Conservation (phyloP, 2,113 vertebrate genomes). For the Halichoerus grypus region DNA sequence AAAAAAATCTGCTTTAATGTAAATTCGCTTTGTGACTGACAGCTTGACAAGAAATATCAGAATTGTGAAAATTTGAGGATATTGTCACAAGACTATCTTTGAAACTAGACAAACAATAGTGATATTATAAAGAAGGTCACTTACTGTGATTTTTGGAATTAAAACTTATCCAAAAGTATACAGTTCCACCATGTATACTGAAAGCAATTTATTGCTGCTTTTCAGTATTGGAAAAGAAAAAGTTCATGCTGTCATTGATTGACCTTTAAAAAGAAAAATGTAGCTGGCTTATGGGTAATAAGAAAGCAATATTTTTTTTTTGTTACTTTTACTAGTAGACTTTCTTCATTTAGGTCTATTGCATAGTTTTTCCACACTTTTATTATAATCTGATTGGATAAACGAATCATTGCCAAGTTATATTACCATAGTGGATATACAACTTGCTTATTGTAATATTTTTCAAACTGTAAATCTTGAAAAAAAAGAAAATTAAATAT, state of each 20-base stretch:
- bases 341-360: constrained; percentile 70
- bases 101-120: constrained; percentile 82
- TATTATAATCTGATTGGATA: constrained; percentile 53
- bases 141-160: constrained; percentile 85
- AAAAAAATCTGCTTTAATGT: constrained; percentile 79
- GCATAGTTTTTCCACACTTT: constrained; percentile 65
- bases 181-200: constrained; percentile 73
- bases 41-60: constrained; percentile 79
- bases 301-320: constrained; percentile 75
- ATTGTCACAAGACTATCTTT: constrained; percentile 76
- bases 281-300: constrained; percentile 82
- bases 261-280: constrained; percentile 89
- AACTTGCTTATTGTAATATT: neutral
- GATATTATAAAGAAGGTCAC: constrained; percentile 86
- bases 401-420: constrained; percentile 59
- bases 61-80: constrained; percentile 74
- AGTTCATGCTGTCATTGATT: constrained; percentile 88
- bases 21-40: constrained; percentile 75
- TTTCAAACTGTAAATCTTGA: neutral
- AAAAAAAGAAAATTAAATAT: neutral
- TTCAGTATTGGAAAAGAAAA: constrained; percentile 85
- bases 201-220: constrained; percentile 87
- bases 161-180: constrained; percentile 84
- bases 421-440: neutral
- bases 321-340: constrained; percentile 59